Percentiles rank a stretch among this genome's conserved stretches.
These are phyloP conservation scores for Tyrophagus putrescentiae DNA, from an alignment of 1,140 invertebrate genomes.

Conservation along the genomic window DNA sequence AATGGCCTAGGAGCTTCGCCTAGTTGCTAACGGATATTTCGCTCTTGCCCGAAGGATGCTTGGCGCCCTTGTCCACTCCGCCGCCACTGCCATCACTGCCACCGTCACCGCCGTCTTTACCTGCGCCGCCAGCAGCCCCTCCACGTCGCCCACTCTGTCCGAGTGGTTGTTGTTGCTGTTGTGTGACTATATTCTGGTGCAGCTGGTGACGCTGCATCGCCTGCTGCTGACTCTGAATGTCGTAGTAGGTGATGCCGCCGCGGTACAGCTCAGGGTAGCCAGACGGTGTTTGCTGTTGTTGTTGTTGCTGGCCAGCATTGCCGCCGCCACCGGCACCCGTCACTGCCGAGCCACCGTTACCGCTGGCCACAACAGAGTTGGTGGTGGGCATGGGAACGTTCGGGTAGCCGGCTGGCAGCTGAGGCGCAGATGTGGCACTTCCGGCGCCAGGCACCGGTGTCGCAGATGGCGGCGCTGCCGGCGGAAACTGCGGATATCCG, in stretches of 20 bases:
- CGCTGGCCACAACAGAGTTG: no score
- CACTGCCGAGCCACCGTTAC: background rate
- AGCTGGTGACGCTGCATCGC: constrained; percentile 28
- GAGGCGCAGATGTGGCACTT: background rate
- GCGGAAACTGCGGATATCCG: constrained; percentile 24
- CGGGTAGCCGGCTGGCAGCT: constrained; percentile 7
- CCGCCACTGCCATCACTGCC: no score
- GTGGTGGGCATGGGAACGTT: background rate
- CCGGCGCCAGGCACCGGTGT: no score
- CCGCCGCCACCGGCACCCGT: background rate
- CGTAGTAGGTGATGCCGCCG: constrained; percentile 45
- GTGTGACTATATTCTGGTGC: no score
- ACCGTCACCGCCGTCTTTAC: no score
- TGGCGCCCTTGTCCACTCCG: no score
- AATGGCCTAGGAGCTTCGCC: no score
- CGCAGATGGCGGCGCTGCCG: constrained; percentile 7
- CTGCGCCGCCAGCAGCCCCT: no score
- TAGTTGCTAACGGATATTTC: no score
- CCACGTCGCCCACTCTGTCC: no score
- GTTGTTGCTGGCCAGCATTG: constrained; percentile 33
- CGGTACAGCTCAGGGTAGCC: constrained; percentile 37
- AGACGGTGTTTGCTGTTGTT: constrained; percentile 23
- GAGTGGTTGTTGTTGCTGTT: no score
- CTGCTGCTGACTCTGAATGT: constrained; percentile 34
- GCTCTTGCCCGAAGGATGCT: no score